A percentile compares a stretch with the other conserved stretches of the same genome.
Conservation (phyloP, 1,140 invertebrate genomes). For the Chionoecetes opilio region DNA sequence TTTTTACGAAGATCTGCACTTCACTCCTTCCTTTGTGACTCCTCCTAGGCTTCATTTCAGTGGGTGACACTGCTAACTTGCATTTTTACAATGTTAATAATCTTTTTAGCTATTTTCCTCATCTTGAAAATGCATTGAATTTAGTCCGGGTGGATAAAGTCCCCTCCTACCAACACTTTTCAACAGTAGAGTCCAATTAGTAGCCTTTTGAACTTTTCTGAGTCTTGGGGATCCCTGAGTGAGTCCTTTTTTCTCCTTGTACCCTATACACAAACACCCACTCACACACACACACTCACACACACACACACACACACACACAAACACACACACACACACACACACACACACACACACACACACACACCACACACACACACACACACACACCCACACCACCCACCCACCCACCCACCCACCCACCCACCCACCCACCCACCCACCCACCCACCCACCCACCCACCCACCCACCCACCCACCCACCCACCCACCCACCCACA, state of each 20-base stretch:
- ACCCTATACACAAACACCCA: not conserved
- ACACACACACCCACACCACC: not conserved
- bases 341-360: too few species aligned
- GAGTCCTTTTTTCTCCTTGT: not conserved
- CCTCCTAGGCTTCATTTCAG: not conserved
- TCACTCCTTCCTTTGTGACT: not conserved
- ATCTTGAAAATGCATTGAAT: not conserved
- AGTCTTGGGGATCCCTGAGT: not conserved
- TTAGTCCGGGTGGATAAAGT: not conserved
- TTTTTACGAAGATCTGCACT: not conserved
- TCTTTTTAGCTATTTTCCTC: not conserved
- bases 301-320: too few species aligned
- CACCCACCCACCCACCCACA: not conserved
- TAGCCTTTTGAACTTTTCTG: not conserved
- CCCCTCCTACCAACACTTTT: not conserved
- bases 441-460: too few species aligned
- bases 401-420: too few species aligned
- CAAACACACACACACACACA: too few species aligned
- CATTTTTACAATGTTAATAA: not conserved
- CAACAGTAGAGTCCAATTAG: not conserved
- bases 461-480: too few species aligned
- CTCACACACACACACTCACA: not conserved
- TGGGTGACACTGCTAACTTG: not conserved
- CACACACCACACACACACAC: not conserved
- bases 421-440: too few species aligned